These are phyloP conservation scores for Lutjanus erythropterus DNA, from an alignment of 2,113 vertebrate species.

Conservation along the genomic window DNA sequence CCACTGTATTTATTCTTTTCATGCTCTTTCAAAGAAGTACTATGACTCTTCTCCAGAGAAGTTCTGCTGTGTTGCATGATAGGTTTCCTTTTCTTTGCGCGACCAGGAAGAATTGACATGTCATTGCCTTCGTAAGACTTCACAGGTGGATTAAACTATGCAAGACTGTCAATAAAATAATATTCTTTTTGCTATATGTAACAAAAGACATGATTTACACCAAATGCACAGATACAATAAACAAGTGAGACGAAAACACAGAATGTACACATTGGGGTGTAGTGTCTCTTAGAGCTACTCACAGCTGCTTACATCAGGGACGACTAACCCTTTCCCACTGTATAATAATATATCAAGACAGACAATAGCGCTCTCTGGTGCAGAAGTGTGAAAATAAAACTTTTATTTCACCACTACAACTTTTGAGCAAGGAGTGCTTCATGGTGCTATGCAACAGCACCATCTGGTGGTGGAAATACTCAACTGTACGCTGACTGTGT, in stretches of 20 bases:
- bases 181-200: slow-evolving; percentile 72
- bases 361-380: slow-evolving; percentile 57
- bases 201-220: slow-evolving; percentile 77
- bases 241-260: slow-evolving; percentile 78
- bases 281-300: slow-evolving; percentile 70
- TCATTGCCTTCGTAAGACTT: slow-evolving; percentile 66
- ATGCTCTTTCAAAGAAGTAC: slow-evolving; percentile 27
- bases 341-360: slow-evolving; percentile 57
- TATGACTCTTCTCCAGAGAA: slow-evolving; percentile 50
- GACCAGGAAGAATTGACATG: slow-evolving; percentile 58
- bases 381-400: slow-evolving; percentile 45
- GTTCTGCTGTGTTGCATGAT: slow-evolving; percentile 33
- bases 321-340: slow-evolving; percentile 64
- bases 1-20: slow-evolving; percentile 40
- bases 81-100: slow-evolving; percentile 45
- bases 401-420: slow-evolving; percentile 25
- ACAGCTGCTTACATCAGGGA: slow-evolving; percentile 68
- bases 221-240: slow-evolving; percentile 78
- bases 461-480: slow-evolving; percentile 60
- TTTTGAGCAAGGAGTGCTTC: slow-evolving; percentile 46
- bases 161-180: slow-evolving; percentile 76
- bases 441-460: slow-evolving; percentile 56
- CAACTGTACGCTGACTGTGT: slow-evolving; percentile 31
- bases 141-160: slow-evolving; percentile 70
- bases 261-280: slow-evolving; percentile 66